Conservation (phyloP, 92 coral and sea anemone species). For the Diadumene lineata region DNA sequence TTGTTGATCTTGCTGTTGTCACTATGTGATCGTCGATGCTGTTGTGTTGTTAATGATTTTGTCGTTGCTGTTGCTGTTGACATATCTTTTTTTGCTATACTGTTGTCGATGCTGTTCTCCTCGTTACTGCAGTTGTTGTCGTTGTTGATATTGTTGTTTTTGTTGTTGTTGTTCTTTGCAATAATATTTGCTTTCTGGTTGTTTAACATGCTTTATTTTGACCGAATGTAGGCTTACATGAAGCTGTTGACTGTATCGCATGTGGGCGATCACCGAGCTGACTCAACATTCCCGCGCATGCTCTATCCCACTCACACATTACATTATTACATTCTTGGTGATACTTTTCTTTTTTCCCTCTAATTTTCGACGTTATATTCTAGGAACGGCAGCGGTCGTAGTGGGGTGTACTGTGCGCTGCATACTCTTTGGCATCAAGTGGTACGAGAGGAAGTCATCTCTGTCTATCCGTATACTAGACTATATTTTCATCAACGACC, state of each 20-base stretch:
- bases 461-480: slow-evolving; percentile 79
- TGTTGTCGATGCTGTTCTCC: background rate
- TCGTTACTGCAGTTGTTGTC: background rate
- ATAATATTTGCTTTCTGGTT: too few relatives aligned
- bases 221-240: too few relatives aligned
- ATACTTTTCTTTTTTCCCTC: too few relatives aligned
- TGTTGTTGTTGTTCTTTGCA: too few relatives aligned
- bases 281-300: too few relatives aligned
- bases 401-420: slow-evolving; percentile 87
- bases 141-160: background rate
- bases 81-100: background rate
- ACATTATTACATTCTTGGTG: too few relatives aligned
- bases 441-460: slow-evolving; percentile 56
- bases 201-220: too few relatives aligned
- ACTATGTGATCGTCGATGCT: background rate
- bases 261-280: too few relatives aligned
- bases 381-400: slow-evolving; percentile 90
- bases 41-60: background rate
- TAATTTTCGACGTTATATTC: too few relatives aligned
- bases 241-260: too few relatives aligned
- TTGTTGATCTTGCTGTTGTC: background rate
- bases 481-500: slow-evolving; percentile 74
- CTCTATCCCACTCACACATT: too few relatives aligned
- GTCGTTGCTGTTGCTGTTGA: background rate
- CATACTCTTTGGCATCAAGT: slow-evolving; percentile 86